Evolutionary conservation across 2,888 invertebrate genomes (phyloP).

Genomic region (Heliconius sara): DNA sequence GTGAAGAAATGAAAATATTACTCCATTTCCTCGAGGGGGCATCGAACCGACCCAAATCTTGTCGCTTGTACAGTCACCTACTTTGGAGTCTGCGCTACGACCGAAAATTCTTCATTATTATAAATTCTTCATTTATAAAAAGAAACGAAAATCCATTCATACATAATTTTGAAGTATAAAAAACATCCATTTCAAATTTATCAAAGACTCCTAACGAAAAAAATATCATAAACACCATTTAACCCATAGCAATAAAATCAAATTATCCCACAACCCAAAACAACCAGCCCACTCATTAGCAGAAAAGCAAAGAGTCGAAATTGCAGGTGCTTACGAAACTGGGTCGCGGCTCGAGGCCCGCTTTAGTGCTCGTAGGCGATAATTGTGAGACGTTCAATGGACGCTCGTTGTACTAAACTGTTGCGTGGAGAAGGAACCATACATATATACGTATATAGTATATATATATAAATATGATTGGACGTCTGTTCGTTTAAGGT

Average conservation of each 20-base stretch:
- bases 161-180: too few species aligned
- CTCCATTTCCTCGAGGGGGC: too few species aligned
- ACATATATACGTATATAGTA: not conserved
- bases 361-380: conserved; percentile 54
- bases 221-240: not conserved
- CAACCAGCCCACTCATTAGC: conserved; percentile 35
- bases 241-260: not conserved
- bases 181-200: too few species aligned
- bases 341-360: conserved; percentile 51
- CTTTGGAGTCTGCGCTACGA: too few species aligned
- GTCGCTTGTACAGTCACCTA: too few species aligned
- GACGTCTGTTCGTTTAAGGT: too few species aligned
- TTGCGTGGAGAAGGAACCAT: conserved; percentile 39
- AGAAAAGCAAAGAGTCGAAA: conserved; percentile 40
- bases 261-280: conserved; percentile 8
- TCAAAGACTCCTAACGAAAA: not conserved
- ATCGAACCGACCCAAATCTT: too few species aligned
- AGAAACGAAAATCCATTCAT: too few species aligned
- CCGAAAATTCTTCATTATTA: too few species aligned
- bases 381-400: conserved; percentile 64
- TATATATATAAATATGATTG: too few species aligned
- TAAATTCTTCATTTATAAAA: too few species aligned
- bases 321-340: conserved; percentile 49
- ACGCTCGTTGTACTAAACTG: conserved; percentile 64
- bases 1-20: too few species aligned